These are phyloP conservation scores for Corythornis vintsioides DNA, from an alignment of 2,113 vertebrate genomes.

Conservation along the genomic window DNA sequence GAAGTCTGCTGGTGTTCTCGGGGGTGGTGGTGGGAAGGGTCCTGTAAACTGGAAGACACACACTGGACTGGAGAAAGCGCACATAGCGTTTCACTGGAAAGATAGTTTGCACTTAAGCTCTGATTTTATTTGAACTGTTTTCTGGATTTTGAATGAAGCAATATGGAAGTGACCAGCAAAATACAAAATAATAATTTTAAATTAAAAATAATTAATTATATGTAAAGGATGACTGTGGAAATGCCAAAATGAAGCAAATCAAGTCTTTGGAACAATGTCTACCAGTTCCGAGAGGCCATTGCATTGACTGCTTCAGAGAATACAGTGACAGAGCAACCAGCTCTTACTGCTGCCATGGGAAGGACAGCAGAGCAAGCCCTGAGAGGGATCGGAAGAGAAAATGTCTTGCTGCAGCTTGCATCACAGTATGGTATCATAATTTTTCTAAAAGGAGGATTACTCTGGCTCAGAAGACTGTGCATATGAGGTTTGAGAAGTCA, in stretches of 20 bases:
- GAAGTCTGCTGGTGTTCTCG: constrained; percentile 49
- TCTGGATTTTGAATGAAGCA: constrained; percentile 86
- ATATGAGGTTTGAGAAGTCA: constrained; percentile 17
- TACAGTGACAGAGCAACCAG: constrained; percentile 31
- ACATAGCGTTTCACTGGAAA: constrained; percentile 75
- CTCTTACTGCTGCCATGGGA: constrained; percentile 15
- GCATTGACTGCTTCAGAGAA: constrained; percentile 43
- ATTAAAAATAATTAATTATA: constrained; percentile 41
- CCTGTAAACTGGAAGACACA: constrained; percentile 70
- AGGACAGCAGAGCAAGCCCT: constrained; percentile 33
- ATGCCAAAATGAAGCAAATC: constrained; percentile 75
- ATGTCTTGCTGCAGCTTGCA: neutral
- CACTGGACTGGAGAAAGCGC: constrained; percentile 73
- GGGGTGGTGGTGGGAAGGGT: constrained; percentile 48
- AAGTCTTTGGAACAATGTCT: constrained; percentile 66
- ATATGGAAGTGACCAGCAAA: constrained; percentile 86
- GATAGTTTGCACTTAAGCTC: constrained; percentile 80
- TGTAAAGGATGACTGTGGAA: constrained; percentile 76
- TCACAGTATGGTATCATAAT: constrained; percentile 21
- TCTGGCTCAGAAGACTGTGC: constrained; percentile 48
- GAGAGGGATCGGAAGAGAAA: neutral
- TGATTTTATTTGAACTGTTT: constrained; percentile 77
- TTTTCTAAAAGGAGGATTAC: constrained; percentile 36
- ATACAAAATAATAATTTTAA: constrained; percentile 71
- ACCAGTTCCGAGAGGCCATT: constrained; percentile 33